Conservation (phyloP, 2,113 vertebrate genomes). For the Orientallactaga bullata region DNA sequence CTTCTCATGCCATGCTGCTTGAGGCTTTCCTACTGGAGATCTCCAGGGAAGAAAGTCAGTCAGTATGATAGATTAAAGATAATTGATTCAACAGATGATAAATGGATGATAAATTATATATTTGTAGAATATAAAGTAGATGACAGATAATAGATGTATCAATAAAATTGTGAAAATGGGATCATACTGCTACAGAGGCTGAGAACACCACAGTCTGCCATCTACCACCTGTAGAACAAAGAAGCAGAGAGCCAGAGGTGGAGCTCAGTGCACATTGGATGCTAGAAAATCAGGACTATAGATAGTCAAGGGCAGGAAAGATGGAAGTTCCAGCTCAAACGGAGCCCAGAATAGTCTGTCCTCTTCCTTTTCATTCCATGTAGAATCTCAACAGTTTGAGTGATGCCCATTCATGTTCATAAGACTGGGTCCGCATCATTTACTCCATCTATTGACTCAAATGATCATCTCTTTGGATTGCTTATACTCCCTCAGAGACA, state of each 20-base stretch:
- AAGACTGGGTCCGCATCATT: not conserved
- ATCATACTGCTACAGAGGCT: not conserved
- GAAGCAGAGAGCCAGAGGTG: not conserved
- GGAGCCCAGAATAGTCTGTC: not conserved
- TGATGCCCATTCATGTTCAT: accelerated
- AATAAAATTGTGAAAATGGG: not conserved
- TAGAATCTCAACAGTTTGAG: no score
- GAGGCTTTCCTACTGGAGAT: not conserved
- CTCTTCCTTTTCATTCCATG: not conserved
- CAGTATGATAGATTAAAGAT: not conserved
- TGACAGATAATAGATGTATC: not conserved
- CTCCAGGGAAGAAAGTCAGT: not conserved
- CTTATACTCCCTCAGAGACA: not conserved
- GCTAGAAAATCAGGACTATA: not conserved
- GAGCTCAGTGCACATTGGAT: not conserved
- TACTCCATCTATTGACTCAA: no score
- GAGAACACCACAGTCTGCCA: not conserved
- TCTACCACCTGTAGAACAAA: not conserved
- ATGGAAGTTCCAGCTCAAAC: not conserved
- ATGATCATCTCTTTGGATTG: not conserved
- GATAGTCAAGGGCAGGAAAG: not conserved
- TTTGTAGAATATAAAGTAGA: no score
- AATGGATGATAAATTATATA: not conserved
- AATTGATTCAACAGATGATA: not conserved
- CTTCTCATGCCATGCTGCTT: not conserved